Conservation (phyloP, 2,797 vertebrate species). For the Vipera latastei region DNA sequence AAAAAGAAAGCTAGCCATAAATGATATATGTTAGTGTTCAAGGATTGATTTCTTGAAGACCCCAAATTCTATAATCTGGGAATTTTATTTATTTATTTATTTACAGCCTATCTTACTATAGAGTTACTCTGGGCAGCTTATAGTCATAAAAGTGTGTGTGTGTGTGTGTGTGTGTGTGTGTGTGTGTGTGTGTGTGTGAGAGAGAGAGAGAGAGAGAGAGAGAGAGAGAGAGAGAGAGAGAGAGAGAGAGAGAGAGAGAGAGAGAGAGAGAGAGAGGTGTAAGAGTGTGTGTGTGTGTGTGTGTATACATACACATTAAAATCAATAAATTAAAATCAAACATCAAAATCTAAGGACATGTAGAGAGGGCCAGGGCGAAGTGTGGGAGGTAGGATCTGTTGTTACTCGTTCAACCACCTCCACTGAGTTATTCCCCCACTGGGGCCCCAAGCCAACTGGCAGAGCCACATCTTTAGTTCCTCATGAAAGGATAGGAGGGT, state of each 20-base stretch:
- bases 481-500: neutral
- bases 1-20: constrained; percentile 32
- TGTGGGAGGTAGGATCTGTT: neutral
- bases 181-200: no score
- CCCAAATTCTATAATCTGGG: neutral
- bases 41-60: neutral
- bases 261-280: no score
- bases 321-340: neutral
- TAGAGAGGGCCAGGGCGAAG: neutral
- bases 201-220: no score
- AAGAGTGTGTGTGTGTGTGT: no score
- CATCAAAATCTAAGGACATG: neutral
- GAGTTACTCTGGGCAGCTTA: neutral
- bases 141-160: neutral
- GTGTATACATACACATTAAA: neutral
- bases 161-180: no score
- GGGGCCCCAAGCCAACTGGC: neutral
- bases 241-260: no score
- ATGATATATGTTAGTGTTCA: constrained; percentile 1
- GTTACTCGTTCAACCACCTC: neutral
- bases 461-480: neutral
- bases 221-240: no score
- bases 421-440: neutral
- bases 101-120: neutral
- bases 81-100: neutral